Conservation (phyloP, 2,888 invertebrate genomes). For the Terebella lapidaria region DNA sequence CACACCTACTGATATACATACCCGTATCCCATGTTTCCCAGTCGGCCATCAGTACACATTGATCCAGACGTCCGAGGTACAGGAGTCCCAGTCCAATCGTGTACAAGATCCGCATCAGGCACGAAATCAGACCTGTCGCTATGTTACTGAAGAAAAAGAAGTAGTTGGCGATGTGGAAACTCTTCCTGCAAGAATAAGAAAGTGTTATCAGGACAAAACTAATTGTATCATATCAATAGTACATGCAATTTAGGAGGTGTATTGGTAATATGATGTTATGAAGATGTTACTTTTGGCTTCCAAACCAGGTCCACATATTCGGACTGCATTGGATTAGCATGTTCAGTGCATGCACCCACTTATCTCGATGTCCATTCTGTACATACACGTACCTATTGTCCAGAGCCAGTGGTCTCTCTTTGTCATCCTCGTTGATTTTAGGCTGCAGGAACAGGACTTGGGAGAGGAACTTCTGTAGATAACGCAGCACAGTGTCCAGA, state of each 20-base stretch:
- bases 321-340: background rate
- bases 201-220: background rate
- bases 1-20: too few relatives aligned
- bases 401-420: constrained; percentile 27
- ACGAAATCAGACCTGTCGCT: constrained; percentile 38
- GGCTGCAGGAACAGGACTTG: constrained; percentile 35
- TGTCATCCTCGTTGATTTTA: constrained; percentile 21
- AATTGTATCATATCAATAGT: background rate
- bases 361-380: too few relatives aligned
- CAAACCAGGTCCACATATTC: background rate
- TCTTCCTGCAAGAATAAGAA: constrained; percentile 26
- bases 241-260: background rate
- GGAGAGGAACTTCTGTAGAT: constrained; percentile 31
- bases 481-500: constrained; percentile 24
- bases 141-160: constrained; percentile 47
- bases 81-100: constrained; percentile 32
- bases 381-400: constrained; percentile 46
- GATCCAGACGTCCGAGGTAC: constrained; percentile 38
- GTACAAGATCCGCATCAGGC: constrained; percentile 33
- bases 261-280: background rate
- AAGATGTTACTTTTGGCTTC: too few relatives aligned
- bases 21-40: constrained; percentile 17
- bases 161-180: constrained; percentile 34
- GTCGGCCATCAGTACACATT: constrained; percentile 19
- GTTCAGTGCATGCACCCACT: background rate